phyloP scores from a whole-genome alignment of 2,797 vertebrate genomes.

The Brachyrhaphis roseni region DNA sequence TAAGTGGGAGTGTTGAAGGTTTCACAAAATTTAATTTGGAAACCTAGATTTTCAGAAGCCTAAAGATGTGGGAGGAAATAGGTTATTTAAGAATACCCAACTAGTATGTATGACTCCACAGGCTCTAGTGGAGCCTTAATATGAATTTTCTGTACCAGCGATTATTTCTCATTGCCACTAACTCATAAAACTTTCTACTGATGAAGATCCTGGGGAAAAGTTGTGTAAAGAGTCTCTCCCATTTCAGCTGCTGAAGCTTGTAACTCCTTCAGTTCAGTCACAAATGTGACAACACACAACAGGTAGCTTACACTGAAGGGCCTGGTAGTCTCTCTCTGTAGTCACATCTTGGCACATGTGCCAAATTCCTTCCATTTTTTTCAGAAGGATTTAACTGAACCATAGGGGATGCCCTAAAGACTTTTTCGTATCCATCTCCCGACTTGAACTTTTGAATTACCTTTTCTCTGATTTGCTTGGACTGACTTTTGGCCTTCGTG shows the following conservation, averaged over 20 bases:
- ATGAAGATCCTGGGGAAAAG: neutral
- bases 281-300: no score
- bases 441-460: no score
- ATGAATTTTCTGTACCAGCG: neutral
- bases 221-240: neutral
- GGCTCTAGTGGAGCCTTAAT: neutral
- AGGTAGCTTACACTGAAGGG: no score
- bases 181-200: neutral
- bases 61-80: neutral
- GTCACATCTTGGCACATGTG: neutral
- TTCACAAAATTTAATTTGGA: constrained; percentile 21
- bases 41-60: constrained; percentile 8
- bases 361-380: neutral
- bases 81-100: neutral
- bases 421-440: neutral
- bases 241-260: neutral
- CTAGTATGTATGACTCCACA: neutral
- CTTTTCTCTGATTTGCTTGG: no score
- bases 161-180: neutral
- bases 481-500: neutral
- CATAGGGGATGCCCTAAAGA: neutral
- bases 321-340: neutral
- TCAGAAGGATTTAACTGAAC: neutral
- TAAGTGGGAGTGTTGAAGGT: constrained; percentile 3
- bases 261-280: neutral